Base-by-base conservation (phyloP, 2,888 invertebrate genomes). In the Xanthia icteritia region DNA sequence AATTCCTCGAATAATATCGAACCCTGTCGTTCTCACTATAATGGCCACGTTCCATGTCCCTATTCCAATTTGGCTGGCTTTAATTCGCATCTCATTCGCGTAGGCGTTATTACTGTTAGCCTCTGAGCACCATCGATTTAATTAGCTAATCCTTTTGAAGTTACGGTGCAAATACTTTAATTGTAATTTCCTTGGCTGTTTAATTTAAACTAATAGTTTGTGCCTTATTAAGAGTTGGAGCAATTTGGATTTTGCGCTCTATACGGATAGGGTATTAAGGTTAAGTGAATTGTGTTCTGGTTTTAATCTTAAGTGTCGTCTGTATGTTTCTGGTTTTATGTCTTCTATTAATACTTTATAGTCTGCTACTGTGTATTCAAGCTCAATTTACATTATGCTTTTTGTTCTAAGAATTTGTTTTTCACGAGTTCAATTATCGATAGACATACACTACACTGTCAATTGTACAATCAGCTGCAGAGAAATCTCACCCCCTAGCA, bases 51-150 rank as follows among this genome's bases (percentile, higher is more conserved):
- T 80, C 76, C 74, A 83, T 84, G 85, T 81, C 67, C 72, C 82
- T 85, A 80, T 83, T 80, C 76, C 73, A 86, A 86, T 84, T 84
- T 77, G 69, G 79, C 48, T 76, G 73, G 68, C 80, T 86, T 80
- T 77, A 86, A 84, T 84, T 80, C 86, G 73, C 70, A 77, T 83
- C 68, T 84, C 74, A 86, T 86, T 86, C 73, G 74, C 67, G 85
- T 88, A 76, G 85, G 86, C 81, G 80, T 86, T 79, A 82, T 82
- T 78, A 86, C 87, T 81, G 77, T 76, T 85, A 88, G 78, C 81
- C 81, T 81, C 61, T 79, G 82, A 82, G 79, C 79, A 88, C 86
- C 86, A 87, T 86, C 76, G 79, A 88, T 87, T 89, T 87, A 88
- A 87, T 87, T 88, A 80, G 82, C 81, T 76, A 87, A 85, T 87